Evolutionary conservation across 2,797 vertebrate genomes (phyloP).

Genomic region (Brachyalestes nurse): DNA sequence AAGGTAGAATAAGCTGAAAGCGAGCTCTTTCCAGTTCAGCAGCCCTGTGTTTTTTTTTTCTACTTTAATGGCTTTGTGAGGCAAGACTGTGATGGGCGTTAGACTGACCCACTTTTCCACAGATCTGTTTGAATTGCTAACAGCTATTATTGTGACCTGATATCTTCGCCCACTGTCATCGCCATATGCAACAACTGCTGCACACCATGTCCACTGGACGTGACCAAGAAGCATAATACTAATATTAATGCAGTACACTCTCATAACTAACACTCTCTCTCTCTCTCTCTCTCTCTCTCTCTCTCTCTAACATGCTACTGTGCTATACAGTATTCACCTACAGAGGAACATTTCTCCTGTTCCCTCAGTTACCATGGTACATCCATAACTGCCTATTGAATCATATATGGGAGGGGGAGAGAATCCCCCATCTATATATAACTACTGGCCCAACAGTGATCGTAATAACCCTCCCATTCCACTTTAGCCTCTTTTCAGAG

Average conservation of each 20-base stretch:
- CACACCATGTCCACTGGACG: background rate
- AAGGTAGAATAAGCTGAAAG: background rate
- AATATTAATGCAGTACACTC: constrained; percentile 13
- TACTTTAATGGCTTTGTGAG: constrained; percentile 22
- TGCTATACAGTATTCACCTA: background rate
- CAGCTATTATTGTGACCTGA: constrained; percentile 43
- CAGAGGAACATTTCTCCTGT: constrained; percentile 26
- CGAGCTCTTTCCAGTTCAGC: constrained; percentile 7
- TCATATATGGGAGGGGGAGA: constrained; percentile 31
- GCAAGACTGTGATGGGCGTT: constrained; percentile 22
- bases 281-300: too few relatives aligned
- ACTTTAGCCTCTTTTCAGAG: constrained; percentile 50
- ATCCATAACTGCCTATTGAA: constrained; percentile 35
- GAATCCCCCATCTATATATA: constrained; percentile 30
- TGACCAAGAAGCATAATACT: constrained; percentile 15
- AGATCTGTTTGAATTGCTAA: constrained; percentile 27
- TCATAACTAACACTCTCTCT: constrained; percentile 4
- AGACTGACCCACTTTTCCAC: constrained; percentile 48
- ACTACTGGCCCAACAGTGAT: constrained; percentile 24
- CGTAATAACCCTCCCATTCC: constrained; percentile 39
- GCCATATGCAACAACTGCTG: constrained; percentile 14
- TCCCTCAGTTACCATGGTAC: constrained; percentile 20
- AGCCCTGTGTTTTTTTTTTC: constrained; percentile 19
- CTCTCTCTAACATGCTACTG: background rate
- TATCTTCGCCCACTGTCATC: constrained; percentile 37